phyloP scores from a whole-genome alignment of 1,140 invertebrate species.

The Ips nitidus region DNA sequence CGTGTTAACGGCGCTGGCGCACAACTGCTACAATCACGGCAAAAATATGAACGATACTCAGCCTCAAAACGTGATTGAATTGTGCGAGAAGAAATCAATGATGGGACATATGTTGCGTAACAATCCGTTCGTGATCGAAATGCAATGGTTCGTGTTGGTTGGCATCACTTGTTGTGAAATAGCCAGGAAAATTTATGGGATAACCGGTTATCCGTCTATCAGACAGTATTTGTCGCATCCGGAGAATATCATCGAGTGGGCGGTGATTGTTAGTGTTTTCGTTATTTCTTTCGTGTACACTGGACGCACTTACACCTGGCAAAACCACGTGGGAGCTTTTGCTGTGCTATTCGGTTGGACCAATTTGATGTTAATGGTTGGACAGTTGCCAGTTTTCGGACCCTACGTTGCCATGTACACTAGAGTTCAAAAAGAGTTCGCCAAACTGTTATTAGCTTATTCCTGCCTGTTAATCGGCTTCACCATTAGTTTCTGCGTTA shows the following conservation, averaged over 20 bases:
- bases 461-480: slow-evolving; percentile 82
- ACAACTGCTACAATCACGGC: slow-evolving; percentile 76
- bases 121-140: slow-evolving; percentile 71
- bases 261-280: slow-evolving; percentile 78
- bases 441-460: slow-evolving; percentile 80
- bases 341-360: slow-evolving; percentile 83
- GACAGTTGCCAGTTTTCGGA: slow-evolving; percentile 80
- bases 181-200: slow-evolving; percentile 73
- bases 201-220: slow-evolving; percentile 73
- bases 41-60: slow-evolving; percentile 68
- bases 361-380: slow-evolving; percentile 85
- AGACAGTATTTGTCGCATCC: slow-evolving; percentile 77
- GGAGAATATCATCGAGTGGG: slow-evolving; percentile 84
- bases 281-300: slow-evolving; percentile 77
- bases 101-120: slow-evolving; percentile 69
- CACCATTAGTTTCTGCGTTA: slow-evolving; percentile 82
- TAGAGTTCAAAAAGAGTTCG: slow-evolving; percentile 80
- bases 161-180: slow-evolving; percentile 75
- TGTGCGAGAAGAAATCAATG: slow-evolving; percentile 74
- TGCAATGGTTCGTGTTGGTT: slow-evolving; percentile 76
- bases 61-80: slow-evolving; percentile 58
- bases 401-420: slow-evolving; percentile 88
- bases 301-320: slow-evolving; percentile 76
- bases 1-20: slow-evolving; percentile 72
- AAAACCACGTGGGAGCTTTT: slow-evolving; percentile 79